Percentiles rank a stretch among this genome's conserved stretches.
Conservation (phyloP, 2,113 vertebrate genomes). For the Dendropsophus ebraccatus region DNA sequence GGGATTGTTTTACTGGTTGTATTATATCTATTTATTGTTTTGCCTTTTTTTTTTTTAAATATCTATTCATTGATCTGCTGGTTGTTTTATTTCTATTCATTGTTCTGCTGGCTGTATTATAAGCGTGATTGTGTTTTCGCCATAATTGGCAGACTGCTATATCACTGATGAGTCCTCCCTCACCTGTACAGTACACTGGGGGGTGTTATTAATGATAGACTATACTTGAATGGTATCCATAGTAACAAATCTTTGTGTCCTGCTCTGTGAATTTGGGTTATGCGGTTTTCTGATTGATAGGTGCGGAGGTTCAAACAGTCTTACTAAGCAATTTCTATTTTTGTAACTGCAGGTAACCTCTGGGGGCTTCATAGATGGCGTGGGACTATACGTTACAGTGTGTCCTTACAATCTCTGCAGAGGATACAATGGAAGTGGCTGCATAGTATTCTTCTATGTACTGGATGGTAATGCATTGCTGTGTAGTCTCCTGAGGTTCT, state of each 20-base stretch:
- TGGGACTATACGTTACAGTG: background rate
- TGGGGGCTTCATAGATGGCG: background rate
- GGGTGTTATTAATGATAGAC: slow-evolving; percentile 28
- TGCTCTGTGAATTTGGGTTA: slow-evolving; percentile 21
- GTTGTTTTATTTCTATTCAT: too few relatives aligned
- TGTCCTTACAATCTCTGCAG: background rate
- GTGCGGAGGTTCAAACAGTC: background rate
- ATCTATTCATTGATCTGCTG: too few relatives aligned
- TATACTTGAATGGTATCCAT: slow-evolving; percentile 42
- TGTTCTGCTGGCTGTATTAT: too few relatives aligned
- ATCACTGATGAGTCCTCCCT: slow-evolving; percentile 5
- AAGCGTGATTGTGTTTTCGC: too few relatives aligned
- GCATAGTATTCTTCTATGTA: background rate
- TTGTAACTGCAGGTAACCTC: background rate
- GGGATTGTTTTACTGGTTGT: too few relatives aligned
- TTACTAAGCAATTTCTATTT: slow-evolving; percentile 34
- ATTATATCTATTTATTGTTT: too few relatives aligned
- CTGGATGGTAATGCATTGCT: background rate
- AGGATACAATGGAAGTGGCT: background rate
- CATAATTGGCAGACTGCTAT: background rate
- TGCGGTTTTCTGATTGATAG: slow-evolving; percentile 3
- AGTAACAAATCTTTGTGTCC: background rate
- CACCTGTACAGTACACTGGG: background rate
- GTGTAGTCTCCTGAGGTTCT: too few relatives aligned
- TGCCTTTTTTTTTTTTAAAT: too few relatives aligned